These are phyloP conservation scores for Nasonia giraulti DNA, from an alignment of 1,140 invertebrate genomes.

Conservation along the genomic window DNA sequence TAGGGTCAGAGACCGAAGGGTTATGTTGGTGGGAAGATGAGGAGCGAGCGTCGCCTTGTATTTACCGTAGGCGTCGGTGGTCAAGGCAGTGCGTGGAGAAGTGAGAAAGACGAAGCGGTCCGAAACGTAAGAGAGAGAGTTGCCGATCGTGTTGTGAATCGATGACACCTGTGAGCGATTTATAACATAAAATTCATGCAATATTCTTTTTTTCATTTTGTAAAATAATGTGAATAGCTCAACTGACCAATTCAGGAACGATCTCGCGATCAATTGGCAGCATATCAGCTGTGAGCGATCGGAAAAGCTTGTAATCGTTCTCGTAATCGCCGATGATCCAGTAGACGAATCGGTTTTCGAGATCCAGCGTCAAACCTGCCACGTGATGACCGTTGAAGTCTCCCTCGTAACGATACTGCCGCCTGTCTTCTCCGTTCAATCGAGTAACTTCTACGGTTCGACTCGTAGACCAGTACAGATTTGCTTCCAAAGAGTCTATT, in stretches of 20 bases:
- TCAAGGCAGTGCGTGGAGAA: neutral
- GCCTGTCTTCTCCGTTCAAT: conserved; percentile 85
- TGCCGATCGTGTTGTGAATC: conserved; percentile 17
- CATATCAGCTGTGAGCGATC: conserved; percentile 78
- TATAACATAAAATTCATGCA: conserved; percentile 30
- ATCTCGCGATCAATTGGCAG: conserved; percentile 68
- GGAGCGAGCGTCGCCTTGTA: neutral
- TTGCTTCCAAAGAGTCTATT: conserved; percentile 87
- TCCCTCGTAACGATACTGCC: conserved; percentile 83
- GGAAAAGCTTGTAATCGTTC: conserved; percentile 81
- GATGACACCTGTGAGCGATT: conserved; percentile 67
- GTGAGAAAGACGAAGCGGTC: conserved; percentile 30
- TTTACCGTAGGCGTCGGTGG: conserved; percentile 29
- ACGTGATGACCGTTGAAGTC: conserved; percentile 89
- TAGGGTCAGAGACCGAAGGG: neutral
- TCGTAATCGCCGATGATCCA: conserved; percentile 87
- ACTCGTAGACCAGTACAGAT: conserved; percentile 91
- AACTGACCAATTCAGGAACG: conserved; percentile 66
- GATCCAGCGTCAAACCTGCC: conserved; percentile 87
- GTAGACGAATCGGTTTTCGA: conserved; percentile 82
- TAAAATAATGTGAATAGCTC: neutral
- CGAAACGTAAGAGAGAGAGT: conserved; percentile 32
- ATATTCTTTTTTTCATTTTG: neutral
- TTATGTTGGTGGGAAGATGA: neutral
- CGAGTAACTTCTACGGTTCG: conserved; percentile 86